Conservation (phyloP, 2,797 vertebrate genomes). For the Pelobates cultripes region DNA sequence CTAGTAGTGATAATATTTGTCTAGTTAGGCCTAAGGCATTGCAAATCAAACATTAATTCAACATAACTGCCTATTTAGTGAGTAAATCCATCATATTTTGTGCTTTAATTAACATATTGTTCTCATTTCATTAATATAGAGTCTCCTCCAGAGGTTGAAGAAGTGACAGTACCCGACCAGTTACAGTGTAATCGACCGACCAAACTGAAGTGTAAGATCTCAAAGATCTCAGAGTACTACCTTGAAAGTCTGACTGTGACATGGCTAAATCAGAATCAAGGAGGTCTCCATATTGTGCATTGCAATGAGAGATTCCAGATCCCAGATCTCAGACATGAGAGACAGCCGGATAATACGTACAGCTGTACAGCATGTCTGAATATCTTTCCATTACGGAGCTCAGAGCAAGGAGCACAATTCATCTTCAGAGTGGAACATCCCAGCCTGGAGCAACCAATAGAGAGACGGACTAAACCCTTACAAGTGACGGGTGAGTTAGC, state of each 20-base stretch:
- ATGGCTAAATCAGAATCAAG: slow-evolving; percentile 1
- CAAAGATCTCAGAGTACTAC: not conserved
- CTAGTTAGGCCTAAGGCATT: too few species aligned
- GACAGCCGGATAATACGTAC: not conserved
- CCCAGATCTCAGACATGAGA: not conserved
- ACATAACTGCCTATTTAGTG: too few species aligned
- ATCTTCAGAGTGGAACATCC: slow-evolving; percentile 35
- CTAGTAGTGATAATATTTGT: too few species aligned
- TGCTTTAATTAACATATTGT: too few species aligned
- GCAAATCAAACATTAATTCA: too few species aligned
- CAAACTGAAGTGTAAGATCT: slow-evolving; percentile 6
- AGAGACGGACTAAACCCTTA: not conserved
- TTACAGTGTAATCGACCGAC: not conserved
- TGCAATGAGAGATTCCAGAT: not conserved
- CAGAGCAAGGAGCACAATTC: not conserved
- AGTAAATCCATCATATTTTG: too few species aligned
- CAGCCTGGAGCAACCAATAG: slow-evolving; percentile 22
- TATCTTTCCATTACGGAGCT: not conserved
- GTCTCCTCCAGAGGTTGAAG: too few species aligned
- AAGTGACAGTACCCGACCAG: too few species aligned
- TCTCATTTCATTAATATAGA: too few species aligned
- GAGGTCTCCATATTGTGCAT: not conserved
- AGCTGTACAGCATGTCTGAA: not conserved
- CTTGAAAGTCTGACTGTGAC: not conserved
- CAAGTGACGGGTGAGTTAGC: not conserved